phyloP scores from a whole-genome alignment of 2,797 vertebrate species.

The Takifugu rubripes region DNA sequence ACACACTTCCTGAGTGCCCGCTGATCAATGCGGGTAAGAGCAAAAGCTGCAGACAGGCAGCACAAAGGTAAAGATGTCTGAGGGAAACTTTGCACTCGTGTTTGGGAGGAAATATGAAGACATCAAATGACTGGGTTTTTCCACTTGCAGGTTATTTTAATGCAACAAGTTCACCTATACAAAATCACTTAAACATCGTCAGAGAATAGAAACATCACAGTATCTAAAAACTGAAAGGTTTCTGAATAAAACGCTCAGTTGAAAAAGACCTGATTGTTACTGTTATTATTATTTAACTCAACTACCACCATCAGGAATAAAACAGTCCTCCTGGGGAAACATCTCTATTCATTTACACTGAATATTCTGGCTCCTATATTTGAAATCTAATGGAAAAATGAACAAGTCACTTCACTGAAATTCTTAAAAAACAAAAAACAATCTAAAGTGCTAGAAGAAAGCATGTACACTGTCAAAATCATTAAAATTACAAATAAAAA shows the following conservation, averaged over 20 bases:
- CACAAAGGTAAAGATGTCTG: too few relatives aligned
- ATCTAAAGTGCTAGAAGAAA: constrained; percentile 64
- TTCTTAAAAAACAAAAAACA: not conserved
- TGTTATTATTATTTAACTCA: not conserved
- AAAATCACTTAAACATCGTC: not conserved
- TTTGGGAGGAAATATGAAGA: constrained; percentile 8
- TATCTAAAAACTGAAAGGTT: constrained; percentile 17
- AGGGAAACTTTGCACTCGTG: not conserved
- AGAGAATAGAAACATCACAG: constrained; percentile 49
- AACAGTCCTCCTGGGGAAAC: constrained; percentile 1
- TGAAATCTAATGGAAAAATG: not conserved
- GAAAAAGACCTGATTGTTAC: not conserved
- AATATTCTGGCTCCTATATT: not conserved
- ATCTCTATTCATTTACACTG: constrained; percentile 5
- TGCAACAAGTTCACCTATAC: constrained; percentile 8
- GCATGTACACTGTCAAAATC: not conserved
- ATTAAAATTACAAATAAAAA: constrained; percentile 18
- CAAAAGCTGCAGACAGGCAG: too few relatives aligned
- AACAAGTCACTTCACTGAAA: not conserved
- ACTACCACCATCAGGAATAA: not conserved
- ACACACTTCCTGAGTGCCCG: too few relatives aligned
- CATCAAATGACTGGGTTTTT: constrained; percentile 9
- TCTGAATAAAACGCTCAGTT: constrained; percentile 2
- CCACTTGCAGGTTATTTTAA: too few relatives aligned
- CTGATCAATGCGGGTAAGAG: too few relatives aligned